Evolutionary conservation across 2,797 vertebrate species (phyloP).

Genomic region (Hylomyscus alleni): DNA sequence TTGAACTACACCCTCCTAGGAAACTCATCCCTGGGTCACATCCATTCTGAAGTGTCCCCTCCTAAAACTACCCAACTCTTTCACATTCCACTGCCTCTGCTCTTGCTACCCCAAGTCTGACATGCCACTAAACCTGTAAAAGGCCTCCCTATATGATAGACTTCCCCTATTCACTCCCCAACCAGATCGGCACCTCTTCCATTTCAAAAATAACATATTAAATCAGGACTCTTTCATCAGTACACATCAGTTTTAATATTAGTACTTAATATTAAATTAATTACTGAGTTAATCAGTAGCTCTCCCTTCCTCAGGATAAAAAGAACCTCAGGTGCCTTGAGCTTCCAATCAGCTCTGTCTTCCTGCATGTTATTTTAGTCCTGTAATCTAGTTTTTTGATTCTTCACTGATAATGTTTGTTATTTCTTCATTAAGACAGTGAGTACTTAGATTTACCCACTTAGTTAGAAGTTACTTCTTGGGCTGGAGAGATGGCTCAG

Average conservation of each 20-base stretch:
- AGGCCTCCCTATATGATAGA: background rate
- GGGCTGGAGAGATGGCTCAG: too few relatives aligned
- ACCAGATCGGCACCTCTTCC: conserved; percentile 14
- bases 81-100: background rate
- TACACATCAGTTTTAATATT: conserved; percentile 42
- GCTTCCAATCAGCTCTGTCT: background rate
- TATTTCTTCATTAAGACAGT: conserved; percentile 22
- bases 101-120: too few relatives aligned
- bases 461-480: conserved; percentile 34
- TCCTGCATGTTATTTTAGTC: background rate
- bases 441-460: conserved; percentile 18
- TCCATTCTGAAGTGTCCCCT: background rate
- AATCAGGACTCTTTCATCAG: background rate
- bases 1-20: background rate
- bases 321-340: conserved; percentile 36
- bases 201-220: conserved; percentile 47
- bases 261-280: conserved; percentile 3
- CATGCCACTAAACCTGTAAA: background rate
- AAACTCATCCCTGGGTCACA: background rate
- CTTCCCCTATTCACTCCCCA: background rate
- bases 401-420: conserved; percentile 24
- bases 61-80: too few relatives aligned
- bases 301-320: conserved; percentile 12
- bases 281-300: conserved; percentile 35
- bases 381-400: background rate